These are phyloP conservation scores for Pocillopora damicornis DNA, from an alignment of 64 coral and sea anemone species.

Conservation along the genomic window DNA sequence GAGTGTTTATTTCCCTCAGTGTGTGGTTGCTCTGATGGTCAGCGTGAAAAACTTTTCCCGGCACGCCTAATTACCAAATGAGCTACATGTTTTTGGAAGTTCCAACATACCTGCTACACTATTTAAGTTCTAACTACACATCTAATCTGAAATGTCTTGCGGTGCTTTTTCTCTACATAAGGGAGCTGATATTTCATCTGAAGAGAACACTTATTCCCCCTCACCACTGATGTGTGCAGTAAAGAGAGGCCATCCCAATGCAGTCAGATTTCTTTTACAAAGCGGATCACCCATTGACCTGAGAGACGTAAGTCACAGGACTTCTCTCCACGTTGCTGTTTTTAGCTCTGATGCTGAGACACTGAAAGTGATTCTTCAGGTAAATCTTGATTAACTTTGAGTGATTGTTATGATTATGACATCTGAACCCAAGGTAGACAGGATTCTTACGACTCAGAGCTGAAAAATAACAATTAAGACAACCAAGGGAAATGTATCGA, in stretches of 20 bases:
- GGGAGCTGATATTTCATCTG: constrained; percentile 63
- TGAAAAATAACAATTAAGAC: no score
- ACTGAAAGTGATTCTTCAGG: constrained; percentile 62
- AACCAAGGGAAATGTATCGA: no score
- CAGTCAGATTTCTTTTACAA: constrained; percentile 51
- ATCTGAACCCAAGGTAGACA: no score
- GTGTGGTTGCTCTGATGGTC: no score
- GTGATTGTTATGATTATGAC: neutral
- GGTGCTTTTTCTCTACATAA: neutral
- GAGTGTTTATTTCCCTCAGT: neutral
- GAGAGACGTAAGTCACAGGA: constrained; percentile 45
- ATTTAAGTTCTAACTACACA: neutral
- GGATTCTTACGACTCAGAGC: no score
- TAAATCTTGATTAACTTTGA: neutral
- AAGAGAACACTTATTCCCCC: constrained; percentile 25
- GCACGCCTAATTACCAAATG: no score
- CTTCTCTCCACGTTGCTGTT: constrained; percentile 70
- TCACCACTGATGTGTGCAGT: constrained; percentile 65
- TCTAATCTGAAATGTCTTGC: neutral
- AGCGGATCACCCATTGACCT: constrained; percentile 55
- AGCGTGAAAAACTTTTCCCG: no score
- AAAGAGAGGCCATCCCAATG: constrained; percentile 61
- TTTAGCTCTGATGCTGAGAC: constrained; percentile 73
- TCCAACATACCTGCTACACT: neutral
- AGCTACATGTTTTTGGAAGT: neutral